phyloP scores from a whole-genome alignment of 2,888 invertebrate genomes.

The Antheraea yamamai region DNA sequence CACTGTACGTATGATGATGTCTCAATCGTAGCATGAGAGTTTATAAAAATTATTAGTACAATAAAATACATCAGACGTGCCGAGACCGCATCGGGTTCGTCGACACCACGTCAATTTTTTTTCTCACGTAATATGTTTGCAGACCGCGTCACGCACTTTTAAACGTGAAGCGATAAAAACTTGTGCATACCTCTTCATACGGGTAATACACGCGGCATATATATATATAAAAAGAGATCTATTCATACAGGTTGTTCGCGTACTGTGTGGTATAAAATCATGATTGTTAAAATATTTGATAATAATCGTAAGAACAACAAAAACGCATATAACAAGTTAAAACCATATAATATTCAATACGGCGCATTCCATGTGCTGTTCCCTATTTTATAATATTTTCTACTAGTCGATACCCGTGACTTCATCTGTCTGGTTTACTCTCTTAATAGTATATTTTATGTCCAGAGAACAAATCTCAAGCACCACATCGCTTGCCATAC shows the following conservation, averaged over 20 bases:
- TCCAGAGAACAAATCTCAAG: too few relatives aligned
- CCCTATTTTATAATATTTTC: too few relatives aligned
- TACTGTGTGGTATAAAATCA: neutral
- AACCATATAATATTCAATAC: too few relatives aligned
- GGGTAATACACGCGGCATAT: neutral
- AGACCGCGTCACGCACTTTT: conserved; percentile 8
- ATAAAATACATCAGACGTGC: conserved; percentile 1
- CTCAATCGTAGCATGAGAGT: neutral
- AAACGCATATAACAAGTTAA: too few relatives aligned
- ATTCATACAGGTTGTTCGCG: neutral
- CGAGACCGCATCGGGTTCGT: neutral
- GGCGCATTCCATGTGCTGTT: too few relatives aligned
- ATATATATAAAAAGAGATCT: neutral
- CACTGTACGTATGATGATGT: neutral
- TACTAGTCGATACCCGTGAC: too few relatives aligned
- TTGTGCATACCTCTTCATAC: neutral
- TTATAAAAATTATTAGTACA: conserved; percentile 13
- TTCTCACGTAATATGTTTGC: conserved; percentile 8
- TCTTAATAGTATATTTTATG: too few relatives aligned
- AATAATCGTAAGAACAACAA: too few relatives aligned
- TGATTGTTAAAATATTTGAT: too few relatives aligned
- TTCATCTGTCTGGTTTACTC: too few relatives aligned
- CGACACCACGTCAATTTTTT: conserved; percentile 7
- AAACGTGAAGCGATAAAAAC: conserved; percentile 10
- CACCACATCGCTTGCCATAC: too few relatives aligned